phyloP scores from a whole-genome alignment of 2,113 vertebrate species.

The Crotophaga sulcirostris region DNA sequence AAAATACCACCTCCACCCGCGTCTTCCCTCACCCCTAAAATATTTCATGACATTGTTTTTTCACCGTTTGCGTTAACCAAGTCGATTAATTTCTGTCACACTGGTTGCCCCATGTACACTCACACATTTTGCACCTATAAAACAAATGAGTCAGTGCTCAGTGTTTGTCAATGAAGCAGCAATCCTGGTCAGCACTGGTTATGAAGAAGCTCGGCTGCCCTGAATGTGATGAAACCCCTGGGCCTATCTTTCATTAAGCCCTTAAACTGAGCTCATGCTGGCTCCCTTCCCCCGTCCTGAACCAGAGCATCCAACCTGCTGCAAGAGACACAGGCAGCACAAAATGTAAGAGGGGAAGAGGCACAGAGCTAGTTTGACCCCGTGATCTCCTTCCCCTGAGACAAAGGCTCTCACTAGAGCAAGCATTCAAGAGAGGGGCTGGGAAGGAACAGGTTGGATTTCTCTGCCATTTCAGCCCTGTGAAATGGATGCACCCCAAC shows the following conservation, averaged over 20 bases:
- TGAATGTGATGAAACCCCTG: neutral
- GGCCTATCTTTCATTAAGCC: neutral
- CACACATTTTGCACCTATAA: slow-evolving; percentile 3
- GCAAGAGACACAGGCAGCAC: neutral
- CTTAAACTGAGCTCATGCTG: neutral
- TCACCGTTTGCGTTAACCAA: fast-evolving
- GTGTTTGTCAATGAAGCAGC: neutral
- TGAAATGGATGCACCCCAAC: neutral
- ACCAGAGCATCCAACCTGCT: neutral
- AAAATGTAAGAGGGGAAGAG: neutral
- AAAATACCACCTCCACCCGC: neutral
- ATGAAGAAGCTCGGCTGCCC: neutral
- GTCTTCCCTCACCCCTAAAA: neutral
- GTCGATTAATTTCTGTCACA: fast-evolving
- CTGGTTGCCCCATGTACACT: neutral
- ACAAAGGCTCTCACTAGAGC: neutral
- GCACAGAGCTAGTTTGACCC: neutral
- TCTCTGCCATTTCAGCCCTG: neutral
- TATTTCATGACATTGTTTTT: neutral
- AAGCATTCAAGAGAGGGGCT: neutral
- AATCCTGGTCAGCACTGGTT: neutral
- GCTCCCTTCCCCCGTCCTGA: neutral
- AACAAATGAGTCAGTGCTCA: neutral
- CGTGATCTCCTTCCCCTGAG: neutral
- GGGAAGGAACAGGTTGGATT: neutral